Conservation (phyloP, 2,888 invertebrate species). For the Conchocele bisecta region DNA sequence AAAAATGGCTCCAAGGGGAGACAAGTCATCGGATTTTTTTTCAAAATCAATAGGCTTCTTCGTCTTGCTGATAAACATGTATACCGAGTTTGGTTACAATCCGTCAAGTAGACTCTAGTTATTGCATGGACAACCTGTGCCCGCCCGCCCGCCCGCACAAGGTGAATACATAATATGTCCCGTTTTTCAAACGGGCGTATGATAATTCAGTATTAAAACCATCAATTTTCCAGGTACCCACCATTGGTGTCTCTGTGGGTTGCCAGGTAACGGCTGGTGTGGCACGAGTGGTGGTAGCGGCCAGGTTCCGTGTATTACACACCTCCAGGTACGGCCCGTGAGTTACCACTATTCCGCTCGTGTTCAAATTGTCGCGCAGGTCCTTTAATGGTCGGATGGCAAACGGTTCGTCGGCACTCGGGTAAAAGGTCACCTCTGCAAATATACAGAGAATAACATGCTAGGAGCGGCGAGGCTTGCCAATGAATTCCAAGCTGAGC, state of each 20-base stretch:
- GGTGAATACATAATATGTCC: too few relatives aligned
- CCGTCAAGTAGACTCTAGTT: too few relatives aligned
- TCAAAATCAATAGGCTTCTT: too few relatives aligned
- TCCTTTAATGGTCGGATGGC: constrained; percentile 68
- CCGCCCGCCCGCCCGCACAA: too few relatives aligned
- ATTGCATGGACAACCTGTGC: too few relatives aligned
- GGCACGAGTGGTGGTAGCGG: constrained; percentile 12
- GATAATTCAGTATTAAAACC: too few relatives aligned
- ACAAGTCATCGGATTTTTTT: too few relatives aligned
- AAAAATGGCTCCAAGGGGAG: too few relatives aligned
- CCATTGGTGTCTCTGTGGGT: constrained; percentile 20
- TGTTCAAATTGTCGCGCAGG: constrained; percentile 52
- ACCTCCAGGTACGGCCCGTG: constrained; percentile 56
- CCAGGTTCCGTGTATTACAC: constrained; percentile 47
- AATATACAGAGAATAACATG: neutral
- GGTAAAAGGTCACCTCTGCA: constrained; percentile 69
- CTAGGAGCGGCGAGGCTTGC: neutral
- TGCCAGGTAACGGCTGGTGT: constrained; percentile 16
- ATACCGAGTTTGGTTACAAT: too few relatives aligned
- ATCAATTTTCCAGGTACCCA: constrained; percentile 17
- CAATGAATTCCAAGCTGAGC: neutral
- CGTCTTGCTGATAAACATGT: too few relatives aligned
- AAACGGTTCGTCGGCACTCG: constrained; percentile 47
- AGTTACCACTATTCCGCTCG: constrained; percentile 34
- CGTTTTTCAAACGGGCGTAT: too few relatives aligned